Base-by-base conservation (phyloP, 2,113 vertebrate genomes). In the Mus musculus region DNA sequence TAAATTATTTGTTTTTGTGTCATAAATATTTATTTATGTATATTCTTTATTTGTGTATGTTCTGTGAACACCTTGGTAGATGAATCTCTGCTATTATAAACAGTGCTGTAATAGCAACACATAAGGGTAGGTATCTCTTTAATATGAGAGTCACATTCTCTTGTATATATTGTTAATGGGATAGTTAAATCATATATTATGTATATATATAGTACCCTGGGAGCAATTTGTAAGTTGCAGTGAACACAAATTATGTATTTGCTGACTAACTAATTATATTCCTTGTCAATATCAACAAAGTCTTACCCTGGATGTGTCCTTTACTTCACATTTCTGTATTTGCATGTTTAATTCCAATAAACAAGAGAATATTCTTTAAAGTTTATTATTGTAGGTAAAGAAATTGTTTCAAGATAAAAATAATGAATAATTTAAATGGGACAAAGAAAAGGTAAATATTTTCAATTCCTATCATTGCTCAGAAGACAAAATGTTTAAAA, bases 361-460 rank as follows among this genome's bases (percentile, higher is more conserved):
- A 61, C 16, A 92, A 67, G n/a, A 96, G 14, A 88, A 82, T 78
- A 86, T 93, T 94, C 13, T 72, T 24, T 12, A 80, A 12, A 65
- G 4, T 63, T 72, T 14, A 56, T 24, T n/a, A 3, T 56, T 89
- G 49, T 3, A 46, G 24, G 63, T 89, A 93, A 82, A 36, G 12
- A 73, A 94, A 82, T 19, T 80, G 24, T 84, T 46, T 89, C 17
- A 71, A 61, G 26, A 77, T 69, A 73, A 96, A 96, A 93, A 90
- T 71, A 65, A 77, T 67, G 52, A 71, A 1, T 96, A 82, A 30
- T 95, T 95, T 59, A 92, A 42, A 39, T 54, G 14, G 20, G 10
- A n/a, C 30, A 78, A 90, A 88, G 7, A 61, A 61, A 95, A 88
- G 69, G 13, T 56, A 86, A n/a, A 88, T 16, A 59, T 85, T 85